Evolutionary conservation across 2,797 vertebrate species (phyloP), one percentile per base, ranked within the genome.

Genomic region (Manis crassicaudata): DNA sequence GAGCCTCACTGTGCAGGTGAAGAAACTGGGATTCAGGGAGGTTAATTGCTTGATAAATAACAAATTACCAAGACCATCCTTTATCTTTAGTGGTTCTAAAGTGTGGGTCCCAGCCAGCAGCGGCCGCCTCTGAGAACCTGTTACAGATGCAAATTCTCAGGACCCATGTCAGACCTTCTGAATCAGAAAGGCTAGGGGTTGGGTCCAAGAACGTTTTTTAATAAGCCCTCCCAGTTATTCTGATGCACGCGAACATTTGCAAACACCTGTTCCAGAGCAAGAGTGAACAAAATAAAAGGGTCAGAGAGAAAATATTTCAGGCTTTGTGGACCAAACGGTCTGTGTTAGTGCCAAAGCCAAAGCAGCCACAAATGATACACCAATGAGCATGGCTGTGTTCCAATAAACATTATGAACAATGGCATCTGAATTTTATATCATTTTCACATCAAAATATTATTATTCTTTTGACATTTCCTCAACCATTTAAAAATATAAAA

Each of bases 401-500:
- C 70, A 87, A 76, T 21, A 56, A 79, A 87, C 81, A 67, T 84
- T 83, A 70, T 2, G 23, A n/a, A 50, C 85, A 95, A 60, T 37
- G 75, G 80, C 80, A 88, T 46, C 63, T 52, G 72, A 80, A 70
- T 35, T 95, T 87, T 56, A 29, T 68, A 25, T 89, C 70, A 83
- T 87, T 75, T 76, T 58, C 72, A 76, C 6, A 1, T 67, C 7
- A 2, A 87, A 90, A 70, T 72, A 60, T 23, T 43, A 67, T 85
- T 89, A 6, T 37, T 82, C 85, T 73, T 92, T 68, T 35, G 7
- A 50, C 13, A n/a, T 68, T 46, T 80, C 43, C 23, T 9, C 52
- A 92, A 65, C 21, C 37, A n/a, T 60, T 95, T 70, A 32, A 88
- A 90, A 81, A 65, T 91, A 56, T 88, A 65, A 86, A 93, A 91